Conservation (phyloP, 2,113 vertebrate genomes). For the Columba janthina region DNA sequence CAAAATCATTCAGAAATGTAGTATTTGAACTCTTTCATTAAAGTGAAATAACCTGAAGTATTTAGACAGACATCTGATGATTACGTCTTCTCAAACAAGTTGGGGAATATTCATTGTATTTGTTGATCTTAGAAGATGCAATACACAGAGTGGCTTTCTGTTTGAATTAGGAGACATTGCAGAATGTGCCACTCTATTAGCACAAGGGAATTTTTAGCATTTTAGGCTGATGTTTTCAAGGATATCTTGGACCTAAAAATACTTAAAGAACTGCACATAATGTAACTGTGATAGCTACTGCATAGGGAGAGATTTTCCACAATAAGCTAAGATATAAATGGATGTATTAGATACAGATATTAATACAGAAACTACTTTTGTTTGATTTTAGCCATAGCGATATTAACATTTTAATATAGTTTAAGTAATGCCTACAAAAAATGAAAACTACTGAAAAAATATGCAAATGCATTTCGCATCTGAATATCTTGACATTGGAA, state of each 20-base stretch:
- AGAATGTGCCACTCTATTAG: conserved; percentile 65
- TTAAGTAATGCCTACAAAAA: neutral
- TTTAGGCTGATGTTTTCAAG: conserved; percentile 72
- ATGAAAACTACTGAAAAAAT: neutral
- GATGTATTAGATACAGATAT: neutral
- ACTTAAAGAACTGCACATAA: neutral
- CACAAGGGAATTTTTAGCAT: conserved; percentile 27
- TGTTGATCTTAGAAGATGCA: conserved; percentile 75
- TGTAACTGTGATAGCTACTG: neutral
- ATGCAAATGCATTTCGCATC: neutral
- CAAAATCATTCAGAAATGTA: neutral
- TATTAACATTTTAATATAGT: neutral
- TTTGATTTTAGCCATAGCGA: neutral
- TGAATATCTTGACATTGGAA: neutral
- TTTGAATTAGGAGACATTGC: conserved; percentile 75
- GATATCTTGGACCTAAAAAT: conserved; percentile 14
- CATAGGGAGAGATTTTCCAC: conserved; percentile 3
- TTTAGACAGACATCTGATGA: conserved; percentile 36
- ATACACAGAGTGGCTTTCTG: conserved; percentile 66
- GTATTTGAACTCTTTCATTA: conserved; percentile 40
- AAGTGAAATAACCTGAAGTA: conserved; percentile 23
- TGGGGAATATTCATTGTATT: conserved; percentile 62
- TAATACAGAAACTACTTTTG: neutral
- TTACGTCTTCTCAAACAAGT: conserved; percentile 40
- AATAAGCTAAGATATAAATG: neutral